phyloP scores from a whole-genome alignment of 2,113 vertebrate genomes.

The Ramphastos sulfuratus region DNA sequence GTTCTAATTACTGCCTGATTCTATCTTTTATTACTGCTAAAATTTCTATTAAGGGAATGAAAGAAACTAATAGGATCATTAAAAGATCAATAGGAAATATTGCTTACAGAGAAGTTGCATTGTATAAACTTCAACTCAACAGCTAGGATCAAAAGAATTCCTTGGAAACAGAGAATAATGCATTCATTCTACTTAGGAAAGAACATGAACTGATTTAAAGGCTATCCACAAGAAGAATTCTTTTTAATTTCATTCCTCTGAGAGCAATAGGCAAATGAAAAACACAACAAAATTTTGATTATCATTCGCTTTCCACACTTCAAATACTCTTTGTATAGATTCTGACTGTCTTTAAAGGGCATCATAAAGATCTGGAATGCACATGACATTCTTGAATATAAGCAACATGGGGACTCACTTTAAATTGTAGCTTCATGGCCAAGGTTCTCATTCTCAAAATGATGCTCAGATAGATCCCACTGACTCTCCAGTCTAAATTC shows the following conservation, averaged over 20 bases:
- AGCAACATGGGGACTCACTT: neutral
- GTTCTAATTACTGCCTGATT: constrained; percentile 60
- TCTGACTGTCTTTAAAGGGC: neutral
- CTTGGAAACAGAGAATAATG: neutral
- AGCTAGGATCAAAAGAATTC: constrained; percentile 25
- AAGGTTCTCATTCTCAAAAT: neutral
- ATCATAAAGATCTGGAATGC: neutral
- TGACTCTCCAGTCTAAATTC: neutral
- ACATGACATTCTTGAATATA: neutral
- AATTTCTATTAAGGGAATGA: constrained; percentile 66
- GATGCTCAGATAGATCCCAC: neutral
- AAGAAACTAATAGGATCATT: constrained; percentile 62
- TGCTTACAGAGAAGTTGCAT: constrained; percentile 43
- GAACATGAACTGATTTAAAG: constrained; percentile 25
- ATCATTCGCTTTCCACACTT: neutral
- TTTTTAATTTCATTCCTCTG: constrained; percentile 14
- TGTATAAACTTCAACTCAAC: constrained; percentile 25
- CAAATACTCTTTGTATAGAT: neutral
- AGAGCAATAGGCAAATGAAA: constrained; percentile 4
- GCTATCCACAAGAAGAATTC: neutral
- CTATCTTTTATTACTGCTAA: constrained; percentile 65
- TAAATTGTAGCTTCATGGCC: neutral
- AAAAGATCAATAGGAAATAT: constrained; percentile 67
- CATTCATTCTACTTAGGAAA: constrained; percentile 20
- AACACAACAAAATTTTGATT: neutral